Evolutionary conservation across 1,140 invertebrate species (phyloP).

Genomic region (Drosophila varians): DNA sequence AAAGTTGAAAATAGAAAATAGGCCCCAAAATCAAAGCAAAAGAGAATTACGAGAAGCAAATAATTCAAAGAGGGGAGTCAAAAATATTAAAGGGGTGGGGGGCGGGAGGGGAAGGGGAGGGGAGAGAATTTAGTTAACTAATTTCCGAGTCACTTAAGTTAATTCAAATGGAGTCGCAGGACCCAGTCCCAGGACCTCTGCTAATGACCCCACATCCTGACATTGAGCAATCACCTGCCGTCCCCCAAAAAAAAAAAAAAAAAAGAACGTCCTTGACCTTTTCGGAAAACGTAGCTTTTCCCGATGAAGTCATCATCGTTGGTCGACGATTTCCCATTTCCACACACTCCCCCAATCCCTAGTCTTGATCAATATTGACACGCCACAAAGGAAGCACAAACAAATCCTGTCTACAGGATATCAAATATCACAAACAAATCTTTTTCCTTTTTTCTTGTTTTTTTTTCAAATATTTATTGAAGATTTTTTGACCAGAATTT

Average conservation of each 20-base stretch:
- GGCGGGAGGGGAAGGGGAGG: too few species aligned
- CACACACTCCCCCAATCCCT: conserved; percentile 1
- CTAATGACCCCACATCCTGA: conserved; percentile 40
- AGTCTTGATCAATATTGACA: conserved; percentile 6
- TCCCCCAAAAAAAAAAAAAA: too few species aligned
- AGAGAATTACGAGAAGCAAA: too few species aligned
- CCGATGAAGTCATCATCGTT: conserved; percentile 32
- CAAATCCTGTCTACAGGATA: too few species aligned
- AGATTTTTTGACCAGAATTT: too few species aligned
- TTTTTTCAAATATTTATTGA: too few species aligned
- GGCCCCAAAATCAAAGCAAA: too few species aligned
- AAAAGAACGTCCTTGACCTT: conserved; percentile 26
- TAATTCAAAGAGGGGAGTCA: background rate
- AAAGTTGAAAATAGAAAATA: background rate
- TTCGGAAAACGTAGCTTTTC: conserved; percentile 18
- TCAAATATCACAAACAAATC: too few species aligned
- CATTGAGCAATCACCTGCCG: conserved; percentile 22
- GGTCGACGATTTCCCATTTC: background rate
- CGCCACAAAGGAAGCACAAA: background rate
- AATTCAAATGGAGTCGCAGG: background rate
- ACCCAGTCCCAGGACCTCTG: background rate
- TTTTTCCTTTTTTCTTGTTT: too few species aligned
- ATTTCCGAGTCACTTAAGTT: conserved; percentile 5
- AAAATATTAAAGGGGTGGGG: too few species aligned
- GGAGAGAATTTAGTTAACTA: conserved; percentile 6